Evolutionary conservation across 2,113 vertebrate species (phyloP).

Genomic region (Sorex fumeus): DNA sequence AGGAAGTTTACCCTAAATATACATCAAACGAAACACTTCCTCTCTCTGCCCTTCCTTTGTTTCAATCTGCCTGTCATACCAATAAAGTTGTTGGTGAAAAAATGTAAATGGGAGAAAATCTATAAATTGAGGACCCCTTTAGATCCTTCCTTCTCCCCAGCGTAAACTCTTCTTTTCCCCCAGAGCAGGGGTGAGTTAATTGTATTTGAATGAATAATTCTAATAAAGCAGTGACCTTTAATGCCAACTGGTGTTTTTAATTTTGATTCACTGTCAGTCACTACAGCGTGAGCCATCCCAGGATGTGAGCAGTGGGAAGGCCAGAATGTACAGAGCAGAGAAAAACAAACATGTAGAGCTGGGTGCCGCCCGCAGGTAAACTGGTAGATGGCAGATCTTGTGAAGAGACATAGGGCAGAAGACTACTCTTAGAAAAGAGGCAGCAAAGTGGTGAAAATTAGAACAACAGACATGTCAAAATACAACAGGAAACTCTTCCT

Average conservation of each 20-base stretch:
- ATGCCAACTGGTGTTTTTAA: constrained; percentile 89
- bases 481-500: not conserved
- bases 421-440: constrained; percentile 82
- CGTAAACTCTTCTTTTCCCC: constrained; percentile 70
- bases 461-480: constrained; percentile 82
- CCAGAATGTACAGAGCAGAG: constrained; percentile 87
- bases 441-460: constrained; percentile 83
- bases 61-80: constrained; percentile 62
- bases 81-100: constrained; percentile 79
- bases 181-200: constrained; percentile 84
- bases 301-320: constrained; percentile 83
- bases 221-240: constrained; percentile 92
- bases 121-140: constrained; percentile 70
- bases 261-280: constrained; percentile 89
- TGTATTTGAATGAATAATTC: constrained; percentile 89
- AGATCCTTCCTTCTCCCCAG: constrained; percentile 67
- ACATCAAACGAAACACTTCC: constrained; percentile 33
- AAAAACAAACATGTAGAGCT: constrained; percentile 87
- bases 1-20: constrained; percentile 2
- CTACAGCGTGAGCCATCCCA: constrained; percentile 83
- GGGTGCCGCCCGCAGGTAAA: constrained; percentile 84
- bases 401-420: constrained; percentile 78
- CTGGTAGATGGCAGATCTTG: constrained; percentile 83
- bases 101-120: constrained; percentile 68
- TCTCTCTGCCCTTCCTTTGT: constrained; percentile 53